Base-by-base conservation (phyloP, 2,113 vertebrate genomes). In the Suricata suricatta region DNA sequence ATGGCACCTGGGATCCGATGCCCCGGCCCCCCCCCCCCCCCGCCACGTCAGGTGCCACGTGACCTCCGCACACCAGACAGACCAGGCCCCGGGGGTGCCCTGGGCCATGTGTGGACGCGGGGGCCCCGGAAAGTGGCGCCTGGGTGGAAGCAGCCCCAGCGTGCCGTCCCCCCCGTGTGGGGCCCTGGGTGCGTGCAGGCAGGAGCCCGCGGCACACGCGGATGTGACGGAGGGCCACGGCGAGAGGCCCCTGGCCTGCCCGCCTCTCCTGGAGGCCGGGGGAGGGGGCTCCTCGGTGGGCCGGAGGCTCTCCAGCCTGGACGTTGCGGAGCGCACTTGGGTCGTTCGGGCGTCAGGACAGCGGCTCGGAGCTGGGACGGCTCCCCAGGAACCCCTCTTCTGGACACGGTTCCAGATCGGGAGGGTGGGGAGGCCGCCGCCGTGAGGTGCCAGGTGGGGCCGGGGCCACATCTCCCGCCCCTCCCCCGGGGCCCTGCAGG, bases 81-180 rank as follows among this genome's bases (percentile, higher is more conserved):
- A 21, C 21, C 38, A 0, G 54, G 38, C 29, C 8, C 31, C 3
- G 8, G 16, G 88, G 72, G 23, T 27, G 15, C 54, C 21, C 54
- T 35, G 52, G 21, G 38, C 3, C 35, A 2, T 16, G 29, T 44
- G 52, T 44, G 71, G 87, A 89, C 72, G 60, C 3, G 0, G 38
- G 63, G 71, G 38, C 29, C 19, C 41, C 29, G 7, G 71, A 6
- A 54, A 76, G 52, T 52, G 69, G 35, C 19, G 50, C 86, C 23
- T 25, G 68, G 6, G 17, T 4, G 25, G 35, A 19, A 29, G 19
- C 19, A 3, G 19, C 7, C 25, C 71, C 38, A 15, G 31, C 5
- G 31, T 3, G 3, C 9, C 54, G 0, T 3, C 35, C 44, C 6
- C 6, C 0, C 47, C 9, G 15, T 21, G 8, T 7, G 21, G n/a